Evolutionary conservation across 2,888 invertebrate genomes (phyloP), one percentile per base, ranked within the genome.

Genomic region (Acleris emargana): DNA sequence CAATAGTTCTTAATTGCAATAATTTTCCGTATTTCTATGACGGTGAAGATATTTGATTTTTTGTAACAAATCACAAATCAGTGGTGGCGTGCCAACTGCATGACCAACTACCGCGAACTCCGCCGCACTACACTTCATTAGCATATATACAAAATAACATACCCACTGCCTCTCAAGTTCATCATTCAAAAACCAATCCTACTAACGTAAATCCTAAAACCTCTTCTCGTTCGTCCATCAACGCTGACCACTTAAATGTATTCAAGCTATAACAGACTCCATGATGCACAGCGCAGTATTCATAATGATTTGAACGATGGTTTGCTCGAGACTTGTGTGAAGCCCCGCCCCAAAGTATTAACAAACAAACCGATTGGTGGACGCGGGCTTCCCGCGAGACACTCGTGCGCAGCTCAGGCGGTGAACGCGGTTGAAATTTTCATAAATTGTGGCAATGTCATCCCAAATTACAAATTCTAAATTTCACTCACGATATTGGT

Each of bases 61-160:
- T 69, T 71, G 78, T 83, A 84, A 85, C 84, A 84, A 81, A 80
- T 84, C 82, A 87, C 84, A 85, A 86, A 85, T 88, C 82, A 81
- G 83, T 81, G 84, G 79, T 84, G 82, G 83, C 91, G 91, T 89
- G 88, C 86, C 89, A 84, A 83, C 91, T 84, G 89, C 82, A 83
- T 87, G 91, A 89, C 83, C 85, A 86, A 86, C 90, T 86, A 87
- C 86, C 85, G 85, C 89, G 85, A 90, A 91, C 91, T 91, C 89
- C 80, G 79, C 82, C 83, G 79, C 81, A 84, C 86, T 84, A 86
- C 83, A 80, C 86, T 84, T 89, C 90, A 91, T 89, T 89, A 90
- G 84, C 88, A 86, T 84, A 81, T 86, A 83, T 79, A 89, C 87
- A 87, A 87, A 86, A 87, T 79, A 85, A 84, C 83, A 84, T 84